A percentile compares a stretch with the other conserved stretches of the same genome.
Evolutionary conservation across 2,797 vertebrate species (phyloP).

Genomic region (Acipenser ruthenus): DNA sequence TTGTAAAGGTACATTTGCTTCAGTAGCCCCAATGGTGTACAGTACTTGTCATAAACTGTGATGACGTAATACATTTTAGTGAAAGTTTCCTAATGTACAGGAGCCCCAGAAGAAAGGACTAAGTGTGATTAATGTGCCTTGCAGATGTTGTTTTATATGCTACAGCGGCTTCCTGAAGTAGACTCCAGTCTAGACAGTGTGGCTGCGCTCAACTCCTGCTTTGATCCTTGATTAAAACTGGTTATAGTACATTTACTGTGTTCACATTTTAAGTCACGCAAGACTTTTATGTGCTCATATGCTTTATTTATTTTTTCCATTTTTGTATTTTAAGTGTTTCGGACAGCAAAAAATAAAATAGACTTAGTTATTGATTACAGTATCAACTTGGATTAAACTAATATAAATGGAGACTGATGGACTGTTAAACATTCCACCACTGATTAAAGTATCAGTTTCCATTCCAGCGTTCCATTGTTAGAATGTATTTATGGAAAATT

Average conservation of each 20-base stretch:
- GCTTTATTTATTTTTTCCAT: slow-evolving; percentile 10
- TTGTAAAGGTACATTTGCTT: too few species aligned
- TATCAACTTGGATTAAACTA: slow-evolving; percentile 18
- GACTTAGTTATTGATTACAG: slow-evolving; percentile 7
- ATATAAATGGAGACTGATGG: slow-evolving; percentile 50
- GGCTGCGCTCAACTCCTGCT: slow-evolving; percentile 62
- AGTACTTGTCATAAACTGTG: slow-evolving; percentile 3
- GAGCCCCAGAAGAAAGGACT: slow-evolving; percentile 43
- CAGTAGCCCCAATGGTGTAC: too few species aligned
- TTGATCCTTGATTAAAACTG: slow-evolving; percentile 74
- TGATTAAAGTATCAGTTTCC: slow-evolving; percentile 67
- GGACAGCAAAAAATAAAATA: not conserved
- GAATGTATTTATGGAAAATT: slow-evolving; percentile 42
- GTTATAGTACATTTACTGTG: slow-evolving; percentile 60
- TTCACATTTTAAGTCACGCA: slow-evolving; percentile 49
- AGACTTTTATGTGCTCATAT: slow-evolving; percentile 27
- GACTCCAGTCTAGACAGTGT: slow-evolving; percentile 63
- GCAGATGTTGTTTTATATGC: slow-evolving; percentile 71
- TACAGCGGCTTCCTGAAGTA: slow-evolving; percentile 51
- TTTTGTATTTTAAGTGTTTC: slow-evolving; percentile 4
- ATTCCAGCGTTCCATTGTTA: slow-evolving; percentile 53
- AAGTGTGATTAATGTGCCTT: slow-evolving; percentile 65
- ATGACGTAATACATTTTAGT: slow-evolving; percentile 31
- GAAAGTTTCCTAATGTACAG: slow-evolving; percentile 26
- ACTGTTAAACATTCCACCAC: slow-evolving; percentile 50